phyloP scores from a whole-genome alignment of 2,113 vertebrate species.

The Callopanchax toddi region DNA sequence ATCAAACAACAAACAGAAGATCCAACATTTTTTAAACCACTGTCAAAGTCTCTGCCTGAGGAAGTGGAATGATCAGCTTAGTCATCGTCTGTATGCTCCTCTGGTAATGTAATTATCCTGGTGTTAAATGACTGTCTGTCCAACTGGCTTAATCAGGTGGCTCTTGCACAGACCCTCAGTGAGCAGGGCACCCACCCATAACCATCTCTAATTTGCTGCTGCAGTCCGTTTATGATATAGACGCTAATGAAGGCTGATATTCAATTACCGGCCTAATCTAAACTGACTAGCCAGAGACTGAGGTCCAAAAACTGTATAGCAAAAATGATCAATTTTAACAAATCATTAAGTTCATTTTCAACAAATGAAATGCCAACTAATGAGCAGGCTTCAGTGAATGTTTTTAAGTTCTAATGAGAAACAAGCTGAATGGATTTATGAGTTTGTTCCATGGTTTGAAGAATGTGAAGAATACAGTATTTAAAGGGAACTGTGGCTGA shows the following conservation, averaged over 20 bases:
- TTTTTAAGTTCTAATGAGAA: too few species aligned
- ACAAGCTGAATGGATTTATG: too few species aligned
- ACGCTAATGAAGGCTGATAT: slow-evolving; percentile 46
- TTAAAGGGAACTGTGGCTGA: background rate
- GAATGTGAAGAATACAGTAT: too few species aligned
- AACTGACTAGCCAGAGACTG: slow-evolving; percentile 24
- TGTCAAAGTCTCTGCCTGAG: slow-evolving; percentile 2
- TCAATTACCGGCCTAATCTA: slow-evolving; percentile 55
- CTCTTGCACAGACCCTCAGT: slow-evolving; percentile 32
- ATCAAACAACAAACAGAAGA: too few species aligned
- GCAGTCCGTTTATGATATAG: slow-evolving; percentile 35
- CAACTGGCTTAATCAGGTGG: slow-evolving; percentile 46
- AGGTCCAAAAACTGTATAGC: background rate
- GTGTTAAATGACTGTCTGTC: slow-evolving; percentile 41
- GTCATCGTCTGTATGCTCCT: slow-evolving; percentile 31
- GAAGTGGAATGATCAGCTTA: slow-evolving; percentile 39
- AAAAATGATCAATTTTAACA: slow-evolving; percentile 25
- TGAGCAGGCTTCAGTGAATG: background rate
- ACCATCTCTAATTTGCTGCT: slow-evolving; percentile 56
- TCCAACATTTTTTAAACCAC: slow-evolving; percentile 1
- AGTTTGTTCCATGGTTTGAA: too few species aligned
- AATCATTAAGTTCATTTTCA: slow-evolving; percentile 8
- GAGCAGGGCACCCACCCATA: slow-evolving; percentile 48
- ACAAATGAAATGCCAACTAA: background rate
- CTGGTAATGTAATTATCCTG: slow-evolving; percentile 54